Evolutionary conservation across 30 jellyfish, hydroid and myxozoan species (phyloP).

Genomic region (Mastigias papua): DNA sequence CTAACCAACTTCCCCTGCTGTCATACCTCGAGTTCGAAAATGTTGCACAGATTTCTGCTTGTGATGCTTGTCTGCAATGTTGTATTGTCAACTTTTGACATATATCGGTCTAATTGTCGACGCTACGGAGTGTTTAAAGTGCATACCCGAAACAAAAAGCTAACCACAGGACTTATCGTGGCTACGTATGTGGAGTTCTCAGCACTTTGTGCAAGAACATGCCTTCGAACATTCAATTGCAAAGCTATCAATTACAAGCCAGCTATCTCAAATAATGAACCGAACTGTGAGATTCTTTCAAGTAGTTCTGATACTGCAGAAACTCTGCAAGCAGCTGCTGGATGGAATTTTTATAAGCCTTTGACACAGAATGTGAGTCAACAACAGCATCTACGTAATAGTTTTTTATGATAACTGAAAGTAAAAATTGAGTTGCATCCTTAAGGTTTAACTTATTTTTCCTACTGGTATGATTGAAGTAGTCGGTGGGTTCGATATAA

Average conservation of each 20-base stretch:
- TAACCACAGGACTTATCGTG: not conserved
- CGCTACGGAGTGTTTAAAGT: not conserved
- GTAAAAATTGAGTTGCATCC: not conserved
- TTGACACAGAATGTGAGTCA: not conserved
- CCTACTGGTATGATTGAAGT: not conserved
- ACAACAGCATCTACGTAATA: not conserved
- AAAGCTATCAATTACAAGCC: slow-evolving; percentile 2
- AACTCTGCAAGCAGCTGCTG: too few species aligned
- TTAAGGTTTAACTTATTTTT: too few species aligned
- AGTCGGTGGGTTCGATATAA: too few species aligned
- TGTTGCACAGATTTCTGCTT: not conserved
- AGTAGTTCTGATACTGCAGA: not conserved
- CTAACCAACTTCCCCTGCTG: not conserved
- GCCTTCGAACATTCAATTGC: not conserved
- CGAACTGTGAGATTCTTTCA: not conserved
- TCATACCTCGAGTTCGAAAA: not conserved
- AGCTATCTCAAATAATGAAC: not conserved
- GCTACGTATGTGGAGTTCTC: not conserved
- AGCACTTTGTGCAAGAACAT: not conserved
- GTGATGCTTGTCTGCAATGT: not conserved
- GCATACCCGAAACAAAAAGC: not conserved
- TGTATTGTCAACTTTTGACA: not conserved
- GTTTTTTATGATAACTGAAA: not conserved
- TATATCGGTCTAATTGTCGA: not conserved
- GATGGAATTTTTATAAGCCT: slow-evolving; percentile 5